Conservation (phyloP, 2,797 vertebrate genomes). For the Ispidina picta region DNA sequence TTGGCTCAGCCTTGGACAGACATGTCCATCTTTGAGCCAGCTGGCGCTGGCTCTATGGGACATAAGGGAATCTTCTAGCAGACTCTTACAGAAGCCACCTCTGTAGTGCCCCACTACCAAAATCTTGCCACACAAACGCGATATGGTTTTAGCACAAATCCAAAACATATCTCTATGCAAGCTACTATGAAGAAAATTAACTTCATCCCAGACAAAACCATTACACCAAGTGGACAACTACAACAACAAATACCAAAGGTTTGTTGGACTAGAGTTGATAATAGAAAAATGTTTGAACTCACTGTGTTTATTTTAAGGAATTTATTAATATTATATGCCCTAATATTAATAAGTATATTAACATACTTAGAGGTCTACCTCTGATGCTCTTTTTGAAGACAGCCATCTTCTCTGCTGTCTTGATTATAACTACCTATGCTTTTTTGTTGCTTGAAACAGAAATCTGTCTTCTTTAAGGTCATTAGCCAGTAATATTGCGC, state of each 20-base stretch:
- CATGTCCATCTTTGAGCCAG: neutral
- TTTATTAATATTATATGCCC: neutral
- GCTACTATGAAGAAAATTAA: neutral
- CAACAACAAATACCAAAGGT: neutral
- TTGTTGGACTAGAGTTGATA: neutral
- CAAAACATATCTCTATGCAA: neutral
- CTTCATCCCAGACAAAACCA: neutral
- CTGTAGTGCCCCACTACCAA: too few relatives aligned
- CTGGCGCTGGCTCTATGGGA: neutral
- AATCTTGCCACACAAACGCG: neutral
- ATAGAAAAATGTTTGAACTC: neutral
- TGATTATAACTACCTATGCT: neutral
- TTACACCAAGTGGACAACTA: neutral
- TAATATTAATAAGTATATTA: neutral
- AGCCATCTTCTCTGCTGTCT: neutral
- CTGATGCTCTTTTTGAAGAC: neutral
- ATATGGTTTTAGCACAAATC: neutral
- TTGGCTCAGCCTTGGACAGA: fast-evolving
- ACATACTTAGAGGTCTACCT: neutral
- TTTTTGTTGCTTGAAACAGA: neutral
- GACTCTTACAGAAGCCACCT: neutral
- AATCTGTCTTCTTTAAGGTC: neutral
- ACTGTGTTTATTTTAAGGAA: neutral
- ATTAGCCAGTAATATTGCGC: neutral
- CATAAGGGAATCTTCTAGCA: neutral